phyloP scores from a whole-genome alignment of 2,888 invertebrate genomes.

The Epistrophe grossulariae region DNA sequence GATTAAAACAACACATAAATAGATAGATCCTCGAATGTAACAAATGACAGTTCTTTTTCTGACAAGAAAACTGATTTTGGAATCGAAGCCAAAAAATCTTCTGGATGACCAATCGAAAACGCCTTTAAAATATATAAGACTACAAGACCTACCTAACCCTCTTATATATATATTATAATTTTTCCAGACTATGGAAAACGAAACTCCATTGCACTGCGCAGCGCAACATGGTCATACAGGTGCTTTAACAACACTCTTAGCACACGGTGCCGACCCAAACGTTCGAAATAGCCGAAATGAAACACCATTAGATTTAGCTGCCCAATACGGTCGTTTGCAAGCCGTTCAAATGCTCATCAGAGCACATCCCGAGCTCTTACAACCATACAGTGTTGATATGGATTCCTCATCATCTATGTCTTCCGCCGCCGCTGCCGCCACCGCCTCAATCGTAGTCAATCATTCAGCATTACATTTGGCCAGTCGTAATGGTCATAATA shows the following conservation, averaged over 20 bases:
- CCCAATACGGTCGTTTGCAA: conserved; percentile 93
- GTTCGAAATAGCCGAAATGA: conserved; percentile 94
- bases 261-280: conserved; percentile 94
- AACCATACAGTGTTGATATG: conserved; percentile 85
- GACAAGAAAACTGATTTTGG: neutral
- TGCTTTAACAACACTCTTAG: conserved; percentile 92
- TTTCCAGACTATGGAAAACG: conserved; percentile 92
- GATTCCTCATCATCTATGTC: neutral
- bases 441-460: conserved; percentile 80
- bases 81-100: neutral
- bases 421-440: neutral
- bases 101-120: neutral
- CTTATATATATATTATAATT: neutral
- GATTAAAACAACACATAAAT: too few species aligned
- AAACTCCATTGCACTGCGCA: conserved; percentile 96
- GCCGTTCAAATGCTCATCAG: conserved; percentile 94
- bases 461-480: conserved; percentile 97
- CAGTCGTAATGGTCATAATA: conserved; percentile 95
- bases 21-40: too few species aligned
- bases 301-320: conserved; percentile 96
- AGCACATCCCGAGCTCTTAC: conserved; percentile 92
- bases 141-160: neutral
- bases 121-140: neutral
- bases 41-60: neutral
- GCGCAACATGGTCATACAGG: conserved; percentile 96